Evolutionary conservation across 2,113 vertebrate species (phyloP), one percentile per base, ranked within the genome.

Genomic region (Egretta garzetta): DNA sequence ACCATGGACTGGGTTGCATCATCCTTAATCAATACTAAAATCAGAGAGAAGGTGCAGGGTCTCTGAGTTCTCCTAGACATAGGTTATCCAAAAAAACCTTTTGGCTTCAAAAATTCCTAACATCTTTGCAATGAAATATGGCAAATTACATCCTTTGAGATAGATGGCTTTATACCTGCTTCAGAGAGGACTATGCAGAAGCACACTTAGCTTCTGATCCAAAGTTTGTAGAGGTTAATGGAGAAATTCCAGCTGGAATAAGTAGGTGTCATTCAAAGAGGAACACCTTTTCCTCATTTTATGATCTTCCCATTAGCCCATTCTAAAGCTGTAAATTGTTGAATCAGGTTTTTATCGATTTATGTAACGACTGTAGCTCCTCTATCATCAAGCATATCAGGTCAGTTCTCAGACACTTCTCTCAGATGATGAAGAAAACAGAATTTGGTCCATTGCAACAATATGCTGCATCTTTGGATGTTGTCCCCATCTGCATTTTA

Each of bases 291-390:
- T 53, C 74, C 67, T 80, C 28, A 32, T 58, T 64, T 66, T 66
- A 22, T n/a, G 27, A 28, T 67, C 33, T 55, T 82, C 75, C 90
- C 80, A 82, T 91, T 41, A 96, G 80, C 49, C 26, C 32, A 10
- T 66, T 89, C 52, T 58, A 55, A 92, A 81, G 19, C 58, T 64
- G 28, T 49, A 62, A 62, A 27, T 33, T 75, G 55, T 79, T 83
- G 67, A 66, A 58, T 88, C 41, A 55, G 86, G 4, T 10, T 76
- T 94, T 86, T 60, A 45, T 28, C 62, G 27, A 33, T 70, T 63
- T 19, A 13, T 0, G 0, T n/a, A 76, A 53, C 14, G 35, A 16
- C 45, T 66, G 43, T 13, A 80, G 21, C 33, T 74, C 41, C 37
- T 90, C 79, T 3, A 2, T 70, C 53, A 41, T n/a, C 3, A 23